Evolutionary conservation across 2,113 vertebrate genomes (phyloP).

Genomic region (Stigmatopora nigra): DNA sequence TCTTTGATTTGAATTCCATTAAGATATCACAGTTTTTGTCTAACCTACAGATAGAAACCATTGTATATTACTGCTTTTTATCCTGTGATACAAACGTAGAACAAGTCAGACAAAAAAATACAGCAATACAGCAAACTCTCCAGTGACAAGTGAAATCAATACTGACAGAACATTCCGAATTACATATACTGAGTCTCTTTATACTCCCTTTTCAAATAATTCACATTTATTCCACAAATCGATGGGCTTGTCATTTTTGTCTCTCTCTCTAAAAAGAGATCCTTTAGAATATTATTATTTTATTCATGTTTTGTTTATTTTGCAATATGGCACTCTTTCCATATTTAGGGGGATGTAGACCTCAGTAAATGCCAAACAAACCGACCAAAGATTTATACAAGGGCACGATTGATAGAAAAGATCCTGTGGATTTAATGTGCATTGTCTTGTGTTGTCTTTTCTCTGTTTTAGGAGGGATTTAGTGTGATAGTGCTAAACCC

Average conservation of each 20-base stretch:
- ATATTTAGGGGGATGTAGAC: background rate
- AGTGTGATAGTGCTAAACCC: slow-evolving; percentile 96
- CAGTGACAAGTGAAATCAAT: background rate
- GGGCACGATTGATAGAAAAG: background rate
- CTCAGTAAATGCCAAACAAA: background rate
- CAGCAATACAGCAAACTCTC: background rate
- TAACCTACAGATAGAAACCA: background rate
- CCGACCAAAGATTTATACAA: background rate
- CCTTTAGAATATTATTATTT: no score
- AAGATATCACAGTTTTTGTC: slow-evolving; percentile 12
- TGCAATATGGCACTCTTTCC: background rate
- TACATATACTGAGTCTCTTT: background rate
- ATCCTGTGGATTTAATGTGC: slow-evolving; percentile 2
- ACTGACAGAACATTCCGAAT: background rate
- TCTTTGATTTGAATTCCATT: slow-evolving; percentile 27
- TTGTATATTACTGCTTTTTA: background rate
- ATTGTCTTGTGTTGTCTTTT: slow-evolving; percentile 27
- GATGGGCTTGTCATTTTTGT: no score
- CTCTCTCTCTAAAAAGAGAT: no score
- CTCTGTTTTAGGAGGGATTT: slow-evolving; percentile 83
- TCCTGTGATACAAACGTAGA: background rate
- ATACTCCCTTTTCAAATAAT: background rate
- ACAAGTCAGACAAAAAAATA: background rate
- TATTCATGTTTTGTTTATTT: background rate
- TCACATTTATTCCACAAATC: background rate